Evolutionary conservation across 2,113 vertebrate genomes (phyloP).

Genomic region (Odontophorus gujanensis): DNA sequence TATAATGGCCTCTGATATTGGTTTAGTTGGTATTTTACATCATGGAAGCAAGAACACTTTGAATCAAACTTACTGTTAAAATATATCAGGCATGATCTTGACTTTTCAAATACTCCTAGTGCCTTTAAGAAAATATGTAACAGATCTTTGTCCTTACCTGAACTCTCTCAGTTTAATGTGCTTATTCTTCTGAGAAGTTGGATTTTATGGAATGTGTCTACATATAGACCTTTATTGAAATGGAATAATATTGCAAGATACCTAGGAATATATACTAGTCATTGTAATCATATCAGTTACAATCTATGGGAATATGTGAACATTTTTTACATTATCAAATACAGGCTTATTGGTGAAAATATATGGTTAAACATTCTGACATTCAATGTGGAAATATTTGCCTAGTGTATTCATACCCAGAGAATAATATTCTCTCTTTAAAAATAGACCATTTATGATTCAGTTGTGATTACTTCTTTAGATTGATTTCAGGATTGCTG

Average conservation of each 20-base stretch:
- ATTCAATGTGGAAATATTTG: slow-evolving; percentile 47
- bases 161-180: background rate
- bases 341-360: slow-evolving; percentile 23
- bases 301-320: background rate
- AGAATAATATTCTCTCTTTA: slow-evolving; percentile 1
- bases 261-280: background rate
- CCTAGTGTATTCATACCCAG: background rate
- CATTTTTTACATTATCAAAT: slow-evolving; percentile 34
- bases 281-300: background rate
- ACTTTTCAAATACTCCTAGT: background rate
- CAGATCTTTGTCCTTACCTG: slow-evolving; percentile 12
- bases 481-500: background rate
- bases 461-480: slow-evolving; percentile 22
- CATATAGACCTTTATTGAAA: slow-evolving; percentile 39
- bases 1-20: background rate
- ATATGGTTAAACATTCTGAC: slow-evolving; percentile 29
- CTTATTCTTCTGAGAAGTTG: background rate
- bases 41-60: background rate
- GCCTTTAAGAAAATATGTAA: background rate
- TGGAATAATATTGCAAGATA: background rate
- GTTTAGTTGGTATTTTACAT: slow-evolving; percentile 3
- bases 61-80: slow-evolving; percentile 9
- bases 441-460: background rate
- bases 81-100: slow-evolving; percentile 1
- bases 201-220: background rate